Evolutionary conservation across 2,888 invertebrate genomes (phyloP), one percentile per base, ranked within the genome.

Genomic region (Orchesellides sinensis): DNA sequence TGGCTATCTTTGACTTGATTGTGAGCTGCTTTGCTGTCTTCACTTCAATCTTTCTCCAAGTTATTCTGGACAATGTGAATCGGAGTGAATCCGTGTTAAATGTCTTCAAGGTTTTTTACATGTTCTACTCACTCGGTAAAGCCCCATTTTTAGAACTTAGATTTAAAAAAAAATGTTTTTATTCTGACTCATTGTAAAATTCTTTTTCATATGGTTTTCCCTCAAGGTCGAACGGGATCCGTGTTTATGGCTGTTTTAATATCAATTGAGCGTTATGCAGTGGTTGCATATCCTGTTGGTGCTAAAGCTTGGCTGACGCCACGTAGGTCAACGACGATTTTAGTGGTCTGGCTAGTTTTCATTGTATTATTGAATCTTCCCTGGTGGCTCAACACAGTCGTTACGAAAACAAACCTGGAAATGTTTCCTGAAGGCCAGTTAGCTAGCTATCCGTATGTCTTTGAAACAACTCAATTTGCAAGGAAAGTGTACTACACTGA

Each of bases 1-100:
- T 78, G 8, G 78, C 78, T 14, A 52, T 56, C n/a, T 78, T 78
- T 27, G 78, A 78, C 25, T 17, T 78, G 17, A 19, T 69, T 0
- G 61, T 23, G 0, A 29, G 61, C 35, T 4, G 29, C 19, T 78
- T 45, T 69, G 78, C 69, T 0, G 5, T 69, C 14, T 23, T 77
- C 19, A 61, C 69, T 8, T 29, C 35, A 4, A 12, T 25, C 0
- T 1, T 49, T 0, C 23, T 68, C 0, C 66, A 77, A 47, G 10
- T 77, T 10, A 68, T 77, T 47, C 21, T 47, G 5, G 65, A 68
- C 10, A 68, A 77, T 47, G 47, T 68, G 0, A 68, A 77, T 35
- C 40, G 77, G 21, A 68, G 45, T 6, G 29, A 59, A 32, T 19
- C 8, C 10, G 12, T 25, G 10, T 47, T 59, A 0, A 56, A 21